Evolutionary conservation across 2,113 vertebrate species (phyloP), one percentile per base, ranked within the genome.

Genomic region (Heliornis fulica): DNA sequence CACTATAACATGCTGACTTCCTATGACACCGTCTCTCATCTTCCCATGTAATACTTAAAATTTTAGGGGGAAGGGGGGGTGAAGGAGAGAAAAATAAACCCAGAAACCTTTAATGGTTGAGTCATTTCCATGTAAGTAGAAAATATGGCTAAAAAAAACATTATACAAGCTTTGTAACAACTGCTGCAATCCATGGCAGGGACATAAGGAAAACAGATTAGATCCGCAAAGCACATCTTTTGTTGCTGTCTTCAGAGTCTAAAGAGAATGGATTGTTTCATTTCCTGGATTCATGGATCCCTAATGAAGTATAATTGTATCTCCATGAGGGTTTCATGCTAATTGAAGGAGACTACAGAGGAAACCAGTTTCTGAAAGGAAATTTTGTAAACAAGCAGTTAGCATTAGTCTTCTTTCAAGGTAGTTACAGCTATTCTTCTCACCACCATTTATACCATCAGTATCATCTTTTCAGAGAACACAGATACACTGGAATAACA

Each of bases 251-350:
- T 96, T 56, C 57, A 82, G 41, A 70, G 60, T 40, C 64, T 68
- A 75, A 83, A 87, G 48, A 94, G 89, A 84, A 94, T 76, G 69
- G 77, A 87, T 95, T 89, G 43, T 70, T 95, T 92, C 53, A 84
- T 95, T 96, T 95, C 91, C 95, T 93, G 65, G 45, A 91, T 94
- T 91, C 83, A 83, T 79, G 83, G 93, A 80, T 88, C 54, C 63
- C 54, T 94, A 94, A 95, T 88, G 66, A 93, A 82, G 43, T 48
- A 69, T 93, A 96, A 96, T 92, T 94, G 59, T 66, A 71, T 82
- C 80, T 89, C 77, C 53, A 36, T 63, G 56, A 92, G 51, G 31
- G 25, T 56, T 91, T 76, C 65, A 40, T 48, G 65, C 21, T 93
- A 87, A 95, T 71, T 91, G 69, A 94, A 96, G 88, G 63, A 91